Percentiles rank a stretch among this genome's conserved stretches.
Evolutionary conservation across 2,113 vertebrate genomes (phyloP).

Genomic region (Amphiprion percula): DNA sequence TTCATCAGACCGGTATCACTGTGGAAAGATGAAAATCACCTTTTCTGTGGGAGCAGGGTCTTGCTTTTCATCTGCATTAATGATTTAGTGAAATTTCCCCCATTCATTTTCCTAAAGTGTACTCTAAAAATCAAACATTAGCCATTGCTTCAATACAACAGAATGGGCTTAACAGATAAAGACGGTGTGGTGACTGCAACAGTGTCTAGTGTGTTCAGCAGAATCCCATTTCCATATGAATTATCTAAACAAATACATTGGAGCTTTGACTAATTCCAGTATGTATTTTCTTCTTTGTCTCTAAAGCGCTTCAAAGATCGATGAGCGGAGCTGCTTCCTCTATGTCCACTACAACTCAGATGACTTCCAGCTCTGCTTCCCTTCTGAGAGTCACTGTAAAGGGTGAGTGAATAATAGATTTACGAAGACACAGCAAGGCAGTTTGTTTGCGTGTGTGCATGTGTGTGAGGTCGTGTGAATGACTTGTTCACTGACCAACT

Average conservation of each 20-base stretch:
- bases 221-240: not conserved
- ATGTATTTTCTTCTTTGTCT: not conserved
- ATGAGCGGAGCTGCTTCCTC: conserved; percentile 93
- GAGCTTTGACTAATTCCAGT: not conserved
- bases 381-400: conserved; percentile 88
- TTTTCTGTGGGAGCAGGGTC: not conserved
- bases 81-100: not conserved
- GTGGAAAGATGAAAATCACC: not conserved
- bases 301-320: conserved; percentile 88
- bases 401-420: conserved; percentile 80
- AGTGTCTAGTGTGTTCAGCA: not conserved
- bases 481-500: not conserved
- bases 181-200: no score
- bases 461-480: not conserved
- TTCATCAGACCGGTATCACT: conserved; percentile 6
- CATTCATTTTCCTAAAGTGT: not conserved
- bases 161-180: not conserved
- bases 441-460: not conserved
- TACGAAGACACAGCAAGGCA: not conserved
- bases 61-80: conserved; percentile 3
- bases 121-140: conserved; percentile 26
- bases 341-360: conserved; percentile 88
- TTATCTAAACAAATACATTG: not conserved
- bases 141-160: not conserved
- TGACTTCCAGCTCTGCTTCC: conserved; percentile 93